phyloP scores from a whole-genome alignment of 2,797 vertebrate species.

The Peromyscus nudipes region DNA sequence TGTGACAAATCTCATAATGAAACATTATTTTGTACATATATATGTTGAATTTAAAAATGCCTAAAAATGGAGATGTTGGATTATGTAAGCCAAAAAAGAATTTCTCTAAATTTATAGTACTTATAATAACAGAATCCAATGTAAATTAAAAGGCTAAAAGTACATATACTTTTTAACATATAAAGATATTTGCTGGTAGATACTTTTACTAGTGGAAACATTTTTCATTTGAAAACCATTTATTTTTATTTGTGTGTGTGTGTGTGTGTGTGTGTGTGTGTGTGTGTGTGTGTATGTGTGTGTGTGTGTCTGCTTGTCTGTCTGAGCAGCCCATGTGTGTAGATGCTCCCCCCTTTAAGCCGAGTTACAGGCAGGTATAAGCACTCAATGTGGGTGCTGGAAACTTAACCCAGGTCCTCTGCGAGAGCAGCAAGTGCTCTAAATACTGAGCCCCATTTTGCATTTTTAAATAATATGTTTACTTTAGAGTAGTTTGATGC shows the following conservation, averaged over 20 bases:
- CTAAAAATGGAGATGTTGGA: not conserved
- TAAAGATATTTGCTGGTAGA: not conserved
- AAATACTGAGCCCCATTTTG: not conserved
- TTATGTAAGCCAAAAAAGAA: too few species aligned
- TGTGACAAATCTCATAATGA: not conserved
- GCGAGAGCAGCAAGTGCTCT: not conserved
- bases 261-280: too few species aligned
- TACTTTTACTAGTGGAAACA: conserved; percentile 11
- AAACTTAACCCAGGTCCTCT: not conserved
- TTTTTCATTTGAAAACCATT: not conserved
- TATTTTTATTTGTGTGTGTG: not conserved
- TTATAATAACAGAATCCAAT: conserved; percentile 17
- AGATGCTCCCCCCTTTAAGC: not conserved
- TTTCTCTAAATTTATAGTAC: not conserved
- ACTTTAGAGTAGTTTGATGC: conserved; percentile 15
- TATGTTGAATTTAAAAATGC: not conserved
- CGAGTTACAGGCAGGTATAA: not conserved
- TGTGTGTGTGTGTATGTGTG: too few species aligned
- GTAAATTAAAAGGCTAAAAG: conserved; percentile 13
- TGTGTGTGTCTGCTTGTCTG: not conserved
- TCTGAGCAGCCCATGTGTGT: not conserved
- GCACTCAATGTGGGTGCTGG: not conserved
- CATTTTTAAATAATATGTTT: not conserved
- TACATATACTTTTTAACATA: not conserved
- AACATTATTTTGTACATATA: not conserved